phyloP scores from a whole-genome alignment of 2,797 vertebrate genomes.

The Rallus crepitans region DNA sequence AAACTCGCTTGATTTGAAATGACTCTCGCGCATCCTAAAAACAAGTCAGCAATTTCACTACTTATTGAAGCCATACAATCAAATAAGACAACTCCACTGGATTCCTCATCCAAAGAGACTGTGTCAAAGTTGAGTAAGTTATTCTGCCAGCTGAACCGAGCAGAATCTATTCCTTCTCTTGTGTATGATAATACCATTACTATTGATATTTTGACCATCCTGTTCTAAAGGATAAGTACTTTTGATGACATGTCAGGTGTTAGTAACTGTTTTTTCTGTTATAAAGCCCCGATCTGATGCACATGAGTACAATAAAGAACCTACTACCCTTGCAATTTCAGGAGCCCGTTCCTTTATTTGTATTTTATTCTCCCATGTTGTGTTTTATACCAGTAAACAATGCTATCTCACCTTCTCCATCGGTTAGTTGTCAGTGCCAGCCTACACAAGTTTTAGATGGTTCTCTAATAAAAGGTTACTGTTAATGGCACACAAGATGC shows the following conservation, averaged over 20 bases:
- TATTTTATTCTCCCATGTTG: not conserved
- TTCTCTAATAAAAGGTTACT: not conserved
- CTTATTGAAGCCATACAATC: not conserved
- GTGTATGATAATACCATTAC: not conserved
- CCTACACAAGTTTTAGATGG: not conserved
- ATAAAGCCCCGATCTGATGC: not conserved
- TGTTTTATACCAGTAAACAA: not conserved
- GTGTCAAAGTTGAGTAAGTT: not conserved
- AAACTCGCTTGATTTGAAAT: not conserved
- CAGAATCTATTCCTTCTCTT: not conserved
- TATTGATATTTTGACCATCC: not conserved
- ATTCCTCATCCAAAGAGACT: not conserved
- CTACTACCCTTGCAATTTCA: not conserved
- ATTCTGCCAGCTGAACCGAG: not conserved
- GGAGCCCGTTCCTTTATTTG: not conserved
- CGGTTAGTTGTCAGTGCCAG: not conserved
- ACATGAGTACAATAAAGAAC: not conserved
- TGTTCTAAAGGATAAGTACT: not conserved
- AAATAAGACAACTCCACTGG: not conserved
- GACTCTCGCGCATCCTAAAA: not conserved
- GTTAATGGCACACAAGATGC: not conserved
- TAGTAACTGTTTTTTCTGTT: not conserved
- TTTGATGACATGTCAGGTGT: rapidly evolving
- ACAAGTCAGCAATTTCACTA: not conserved
- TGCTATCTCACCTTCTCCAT: not conserved